These are phyloP conservation scores for Toxotes jaculatrix DNA, from an alignment of 2,113 vertebrate species.

Conservation along the genomic window DNA sequence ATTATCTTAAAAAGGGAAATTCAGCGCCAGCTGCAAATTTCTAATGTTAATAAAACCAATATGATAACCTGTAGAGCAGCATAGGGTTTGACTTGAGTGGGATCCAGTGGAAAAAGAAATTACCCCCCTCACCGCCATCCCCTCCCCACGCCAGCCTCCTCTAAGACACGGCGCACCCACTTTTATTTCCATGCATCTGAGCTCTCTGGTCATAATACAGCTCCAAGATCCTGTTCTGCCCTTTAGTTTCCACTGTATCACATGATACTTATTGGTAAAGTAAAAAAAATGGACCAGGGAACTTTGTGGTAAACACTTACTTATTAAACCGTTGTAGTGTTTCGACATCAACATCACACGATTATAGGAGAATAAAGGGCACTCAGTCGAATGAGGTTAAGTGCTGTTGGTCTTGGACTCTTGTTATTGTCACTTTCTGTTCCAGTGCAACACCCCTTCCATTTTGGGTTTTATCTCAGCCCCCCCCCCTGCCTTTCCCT, in stretches of 20 bases:
- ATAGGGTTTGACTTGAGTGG: neutral
- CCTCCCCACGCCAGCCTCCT: neutral
- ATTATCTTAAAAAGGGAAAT: neutral
- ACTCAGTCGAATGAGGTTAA: neutral
- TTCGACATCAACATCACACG: too few species aligned
- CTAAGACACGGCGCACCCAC: slow-evolving; percentile 4
- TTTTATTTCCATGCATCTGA: neutral
- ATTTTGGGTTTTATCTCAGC: neutral
- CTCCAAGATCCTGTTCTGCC: neutral
- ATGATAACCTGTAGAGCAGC: neutral
- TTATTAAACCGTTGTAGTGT: too few species aligned
- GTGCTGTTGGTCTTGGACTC: neutral
- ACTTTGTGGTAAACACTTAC: neutral
- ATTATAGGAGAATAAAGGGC: neutral
- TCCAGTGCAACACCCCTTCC: neutral
- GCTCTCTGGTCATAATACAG: too few species aligned
- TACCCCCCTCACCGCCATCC: neutral
- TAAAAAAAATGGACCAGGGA: neutral
- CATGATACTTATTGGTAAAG: neutral
- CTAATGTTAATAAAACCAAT: neutral
- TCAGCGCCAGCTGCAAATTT: neutral
- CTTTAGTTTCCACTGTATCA: neutral
- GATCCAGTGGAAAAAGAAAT: slow-evolving; percentile 8
- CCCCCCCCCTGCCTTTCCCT: neutral
- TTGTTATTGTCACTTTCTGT: neutral